Percentiles rank a stretch among this genome's conserved stretches.
phyloP scores from a whole-genome alignment of 2,113 vertebrate species.

The Ameiurus melas region DNA sequence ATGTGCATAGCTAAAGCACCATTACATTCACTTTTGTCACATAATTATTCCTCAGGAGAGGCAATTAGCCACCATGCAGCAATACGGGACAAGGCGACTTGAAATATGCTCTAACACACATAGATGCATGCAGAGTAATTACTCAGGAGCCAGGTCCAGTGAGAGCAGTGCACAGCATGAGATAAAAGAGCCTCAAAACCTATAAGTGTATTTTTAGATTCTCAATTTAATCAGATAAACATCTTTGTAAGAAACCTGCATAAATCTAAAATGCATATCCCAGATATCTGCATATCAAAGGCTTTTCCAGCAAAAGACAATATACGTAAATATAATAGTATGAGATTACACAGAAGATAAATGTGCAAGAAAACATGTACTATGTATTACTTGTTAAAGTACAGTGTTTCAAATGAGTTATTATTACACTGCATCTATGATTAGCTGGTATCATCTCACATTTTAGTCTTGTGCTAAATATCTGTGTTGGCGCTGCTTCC shows the following conservation, averaged over 20 bases:
- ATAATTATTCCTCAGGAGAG: conserved; percentile 72
- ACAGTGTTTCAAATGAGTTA: not conserved
- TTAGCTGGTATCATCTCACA: conserved; percentile 11
- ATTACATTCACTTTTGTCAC: conserved; percentile 71
- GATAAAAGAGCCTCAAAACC: conserved; percentile 60
- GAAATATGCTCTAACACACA: conserved; percentile 49
- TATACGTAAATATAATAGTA: conserved; percentile 50
- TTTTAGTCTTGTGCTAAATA: conserved; percentile 56
- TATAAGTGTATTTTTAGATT: conserved; percentile 63
- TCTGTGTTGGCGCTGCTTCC: conserved; percentile 50
- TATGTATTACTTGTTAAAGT: conserved; percentile 7
- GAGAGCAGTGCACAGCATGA: conserved; percentile 47
- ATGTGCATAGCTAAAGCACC: conserved; percentile 50
- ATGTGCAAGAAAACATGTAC: not conserved
- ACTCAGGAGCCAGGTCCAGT: conserved; percentile 59
- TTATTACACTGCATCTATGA: not conserved
- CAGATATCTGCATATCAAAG: conserved; percentile 72
- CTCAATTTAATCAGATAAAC: conserved; percentile 67
- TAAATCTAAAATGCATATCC: conserved; percentile 57
- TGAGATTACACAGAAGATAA: conserved; percentile 50
- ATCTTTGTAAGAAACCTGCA: conserved; percentile 48
- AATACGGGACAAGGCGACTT: conserved; percentile 49
- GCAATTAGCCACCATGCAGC: conserved; percentile 69
- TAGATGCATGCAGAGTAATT: conserved; percentile 48
- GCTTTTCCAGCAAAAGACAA: conserved; percentile 61